Base-by-base conservation (phyloP, 2,888 invertebrate genomes). In the Trachelus troglodyta region DNA sequence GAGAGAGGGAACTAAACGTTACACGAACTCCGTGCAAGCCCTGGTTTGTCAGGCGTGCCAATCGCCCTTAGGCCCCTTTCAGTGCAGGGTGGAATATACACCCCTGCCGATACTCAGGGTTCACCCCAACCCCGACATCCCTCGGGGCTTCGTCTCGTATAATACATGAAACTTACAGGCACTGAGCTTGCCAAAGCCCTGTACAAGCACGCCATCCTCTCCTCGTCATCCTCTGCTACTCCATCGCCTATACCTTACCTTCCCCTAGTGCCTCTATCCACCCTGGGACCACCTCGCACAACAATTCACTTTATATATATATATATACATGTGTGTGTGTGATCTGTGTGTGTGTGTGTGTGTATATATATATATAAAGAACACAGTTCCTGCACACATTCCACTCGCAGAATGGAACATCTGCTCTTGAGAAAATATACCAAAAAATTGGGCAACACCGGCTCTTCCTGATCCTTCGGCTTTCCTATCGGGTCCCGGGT, bases 121-220 rank as follows among this genome's bases (percentile, higher is more conserved):
- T 92, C 85, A 92, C 92, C 84, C 92, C 92, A 80, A 91, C 92
- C 82, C 89, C 92, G 86, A 92, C 91, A 87, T 92, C 85, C 92
- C 85, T 83, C 81, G 82, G 82, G 83, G 81, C 81, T 83, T 85
- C 85, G 79, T 79, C 69, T 80, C 82, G 80, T 83, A 83, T 85
- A 84, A 84, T 81, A 82, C 83, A 83, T 81, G 82, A 86, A 85
- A 85, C 83, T 86, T 87, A 85, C 86, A 85, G 87, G 83, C 86
- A 83, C 81, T 83, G 81, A 81, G 84, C 83, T 84, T 84, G 84
- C 83, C 78, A 77, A 78, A 79, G 73, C 77, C 81, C 79, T 81
- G 81, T 81, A 82, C 85, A 78, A 81, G 81, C 80, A 79, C 79
- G 81, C 74, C 75, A 74, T 76, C 74, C 77, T 78, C 40, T 40